phyloP scores from a whole-genome alignment of 2,113 vertebrate genomes.

The Chiloscyllium plagiosum region DNA sequence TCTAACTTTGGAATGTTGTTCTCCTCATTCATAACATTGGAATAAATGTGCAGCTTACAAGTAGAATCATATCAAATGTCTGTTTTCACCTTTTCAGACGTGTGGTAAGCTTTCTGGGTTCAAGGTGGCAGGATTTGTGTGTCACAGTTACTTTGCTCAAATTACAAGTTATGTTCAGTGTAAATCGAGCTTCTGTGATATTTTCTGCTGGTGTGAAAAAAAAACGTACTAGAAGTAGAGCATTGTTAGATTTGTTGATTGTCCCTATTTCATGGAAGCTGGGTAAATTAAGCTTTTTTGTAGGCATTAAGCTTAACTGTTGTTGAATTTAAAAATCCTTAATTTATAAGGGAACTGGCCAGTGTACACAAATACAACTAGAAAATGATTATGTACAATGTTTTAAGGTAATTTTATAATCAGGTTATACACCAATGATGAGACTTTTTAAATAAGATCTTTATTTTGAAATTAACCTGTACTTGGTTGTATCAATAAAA shows the following conservation, averaged over 20 bases:
- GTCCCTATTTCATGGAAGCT: too few relatives aligned
- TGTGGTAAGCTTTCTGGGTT: background rate
- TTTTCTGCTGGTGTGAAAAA: background rate
- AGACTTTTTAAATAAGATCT: background rate
- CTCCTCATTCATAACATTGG: background rate
- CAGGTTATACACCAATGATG: background rate
- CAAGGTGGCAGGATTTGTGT: background rate
- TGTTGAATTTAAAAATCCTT: background rate
- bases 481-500: background rate
- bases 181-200: background rate
- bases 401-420: background rate
- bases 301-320: too few relatives aligned
- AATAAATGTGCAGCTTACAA: background rate
- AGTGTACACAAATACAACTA: too few relatives aligned
- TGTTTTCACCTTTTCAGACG: background rate
- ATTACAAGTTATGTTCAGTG: background rate
- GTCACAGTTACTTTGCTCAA: background rate
- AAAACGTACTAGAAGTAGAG: background rate
- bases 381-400: background rate
- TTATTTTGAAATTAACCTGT: background rate
- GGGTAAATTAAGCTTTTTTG: too few relatives aligned
- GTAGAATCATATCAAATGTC: background rate
- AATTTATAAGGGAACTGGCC: background rate
- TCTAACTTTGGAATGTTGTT: background rate
- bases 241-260: too few relatives aligned